These are phyloP conservation scores for Cheirogaleus major DNA, from an alignment of 2,797 vertebrate genomes.

Conservation along the genomic window DNA sequence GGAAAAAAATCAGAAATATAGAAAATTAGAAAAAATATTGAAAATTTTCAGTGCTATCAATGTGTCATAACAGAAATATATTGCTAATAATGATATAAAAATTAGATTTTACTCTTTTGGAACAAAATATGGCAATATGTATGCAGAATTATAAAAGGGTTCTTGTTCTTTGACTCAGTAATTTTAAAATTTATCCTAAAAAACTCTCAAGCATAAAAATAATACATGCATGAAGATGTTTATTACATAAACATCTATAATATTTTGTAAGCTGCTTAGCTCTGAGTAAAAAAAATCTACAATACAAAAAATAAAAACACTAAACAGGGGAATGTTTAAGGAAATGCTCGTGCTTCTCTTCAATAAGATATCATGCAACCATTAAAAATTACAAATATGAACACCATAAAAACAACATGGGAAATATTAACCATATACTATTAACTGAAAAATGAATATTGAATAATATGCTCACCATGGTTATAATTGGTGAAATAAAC, in stretches of 20 bases:
- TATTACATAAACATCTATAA: not conserved
- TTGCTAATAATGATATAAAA: not conserved
- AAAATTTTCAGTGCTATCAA: not conserved
- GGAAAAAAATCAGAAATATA: not conserved
- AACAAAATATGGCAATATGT: not conserved
- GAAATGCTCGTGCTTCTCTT: not conserved
- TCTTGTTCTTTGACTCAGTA: not conserved
- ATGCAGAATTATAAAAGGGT: not conserved
- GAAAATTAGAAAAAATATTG: not conserved
- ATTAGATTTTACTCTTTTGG: not conserved
- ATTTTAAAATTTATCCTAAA: not conserved
- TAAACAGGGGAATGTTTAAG: not conserved
- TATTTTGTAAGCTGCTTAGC: not conserved
- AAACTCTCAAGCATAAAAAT: conserved; percentile 12
- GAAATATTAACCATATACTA: not conserved
- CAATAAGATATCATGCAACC: not conserved
- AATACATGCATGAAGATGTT: not conserved
- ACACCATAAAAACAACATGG: not conserved
- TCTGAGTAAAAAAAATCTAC: not conserved
- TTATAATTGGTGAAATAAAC: not conserved
- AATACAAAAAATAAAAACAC: not conserved
- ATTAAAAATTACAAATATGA: conserved; percentile 26
- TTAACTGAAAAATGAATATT: not conserved
- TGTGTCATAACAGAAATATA: not conserved
- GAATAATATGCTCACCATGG: not conserved